Percentiles rank a stretch among this genome's conserved stretches.
Evolutionary conservation across 2,797 vertebrate species (phyloP).

Genomic region (Anguilla obscura): DNA sequence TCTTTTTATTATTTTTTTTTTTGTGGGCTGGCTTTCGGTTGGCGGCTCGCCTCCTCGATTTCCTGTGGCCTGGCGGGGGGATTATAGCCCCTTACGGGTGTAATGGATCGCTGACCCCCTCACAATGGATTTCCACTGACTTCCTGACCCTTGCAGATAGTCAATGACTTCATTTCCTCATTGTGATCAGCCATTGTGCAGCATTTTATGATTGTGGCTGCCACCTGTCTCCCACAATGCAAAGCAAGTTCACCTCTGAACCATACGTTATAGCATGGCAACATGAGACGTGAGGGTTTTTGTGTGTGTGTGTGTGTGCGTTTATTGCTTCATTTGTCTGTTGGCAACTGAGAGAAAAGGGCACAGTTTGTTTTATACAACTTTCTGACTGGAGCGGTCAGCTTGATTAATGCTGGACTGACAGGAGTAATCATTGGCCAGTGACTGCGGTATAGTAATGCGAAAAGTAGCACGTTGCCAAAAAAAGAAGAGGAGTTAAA

Average conservation of each 20-base stretch:
- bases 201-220: constrained; percentile 70
- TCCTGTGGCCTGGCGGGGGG: constrained; percentile 25
- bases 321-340: constrained; percentile 36
- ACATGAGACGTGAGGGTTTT: constrained; percentile 11
- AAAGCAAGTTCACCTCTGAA: constrained; percentile 47
- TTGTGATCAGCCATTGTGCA: constrained; percentile 72
- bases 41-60: not conserved
- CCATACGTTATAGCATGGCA: constrained; percentile 30
- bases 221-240: constrained; percentile 70
- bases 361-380: constrained; percentile 9
- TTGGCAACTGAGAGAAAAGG: constrained; percentile 4
- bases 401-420: constrained; percentile 32
- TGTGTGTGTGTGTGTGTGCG: not conserved
- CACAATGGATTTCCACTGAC: constrained; percentile 67
- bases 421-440: constrained; percentile 24
- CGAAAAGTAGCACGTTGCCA: constrained; percentile 5
- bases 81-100: constrained; percentile 63
- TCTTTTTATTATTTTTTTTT: not conserved
- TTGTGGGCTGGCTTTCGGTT: not conserved
- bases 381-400: constrained; percentile 13
- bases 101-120: constrained; percentile 63
- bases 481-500: not conserved
- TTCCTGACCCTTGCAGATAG: constrained; percentile 66
- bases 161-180: constrained; percentile 70
- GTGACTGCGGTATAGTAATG: not conserved